Evolutionary conservation across 1,140 invertebrate genomes (phyloP), one percentile per base, ranked within the genome.

Genomic region (Polyergus mexicanus): DNA sequence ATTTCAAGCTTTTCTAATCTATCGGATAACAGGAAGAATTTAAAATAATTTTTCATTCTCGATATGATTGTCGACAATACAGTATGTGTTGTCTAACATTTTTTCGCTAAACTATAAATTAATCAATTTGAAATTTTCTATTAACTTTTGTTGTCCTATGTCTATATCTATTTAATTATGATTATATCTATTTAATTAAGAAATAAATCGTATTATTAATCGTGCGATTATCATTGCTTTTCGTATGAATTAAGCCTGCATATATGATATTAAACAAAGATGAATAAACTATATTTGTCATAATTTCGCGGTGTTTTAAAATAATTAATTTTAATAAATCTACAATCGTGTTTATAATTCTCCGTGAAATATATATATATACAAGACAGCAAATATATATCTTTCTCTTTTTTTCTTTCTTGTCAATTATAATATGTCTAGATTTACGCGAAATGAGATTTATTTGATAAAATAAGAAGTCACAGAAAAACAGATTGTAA

Each of bases 1-100:
- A 47, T 58, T 88, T 86, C 65, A 71, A 91, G 83, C 71, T 76
- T 74, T 71, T 35, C 66, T 90, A 78, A 83, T 91, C 85, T 19
- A 90, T 91, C 76, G 44, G 84, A 47, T 44, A 75, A 78, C 69
- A 54, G 38, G 65, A 90, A 65, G 68, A 54, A 41, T 58, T n/a
- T 25, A 44, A 62, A 63, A 83, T 83, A 13, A n/a, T 62, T 32
- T 25, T 16, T 11, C 6, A 0, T 35, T 6, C 32, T 41, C 13
- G 28, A 41, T 19, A 41, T 22, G 10, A 54, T 69, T 41, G 47
- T 2, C 41, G 19, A 28, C 3, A 68, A n/a, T 47, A 28, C 3
- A 68, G 32, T 47, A n/a, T 28, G 32, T 4, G 5, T 63, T 22
- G 8, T 0, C n/a, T 10, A 32, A 38, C 38, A 54, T 71, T 62